phyloP scores from a whole-genome alignment of 2,888 invertebrate genomes.

The Lampropteryx suffumata region DNA sequence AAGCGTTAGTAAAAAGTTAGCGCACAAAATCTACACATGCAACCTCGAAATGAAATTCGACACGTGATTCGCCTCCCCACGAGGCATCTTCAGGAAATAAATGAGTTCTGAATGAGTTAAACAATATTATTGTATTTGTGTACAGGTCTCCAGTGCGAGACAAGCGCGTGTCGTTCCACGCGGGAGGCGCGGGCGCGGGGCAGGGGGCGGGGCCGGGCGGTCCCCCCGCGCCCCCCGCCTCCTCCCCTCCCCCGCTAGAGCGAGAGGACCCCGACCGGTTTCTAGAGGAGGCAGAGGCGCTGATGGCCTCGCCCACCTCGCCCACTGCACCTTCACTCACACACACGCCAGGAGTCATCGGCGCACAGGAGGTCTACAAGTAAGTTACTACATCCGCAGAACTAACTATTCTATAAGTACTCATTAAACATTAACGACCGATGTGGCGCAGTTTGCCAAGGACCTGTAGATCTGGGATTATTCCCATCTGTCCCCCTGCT shows the following conservation, averaged over 20 bases:
- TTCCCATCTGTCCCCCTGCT: too few species aligned
- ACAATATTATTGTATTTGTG: neutral
- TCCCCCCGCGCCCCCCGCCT: slow-evolving; percentile 43
- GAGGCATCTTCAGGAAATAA: too few species aligned
- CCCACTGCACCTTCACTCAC: slow-evolving; percentile 60
- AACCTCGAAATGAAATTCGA: too few species aligned
- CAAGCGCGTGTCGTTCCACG: slow-evolving; percentile 91
- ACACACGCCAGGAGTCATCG: slow-evolving; percentile 97
- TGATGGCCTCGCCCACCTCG: slow-evolving; percentile 89
- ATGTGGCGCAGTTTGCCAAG: too few species aligned
- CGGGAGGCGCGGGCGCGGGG: slow-evolving; percentile 71
- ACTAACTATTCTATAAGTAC: too few species aligned
- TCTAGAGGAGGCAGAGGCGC: slow-evolving; percentile 90
- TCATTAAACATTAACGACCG: too few species aligned
- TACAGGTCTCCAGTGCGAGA: slow-evolving; percentile 69
- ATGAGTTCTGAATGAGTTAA: too few species aligned
- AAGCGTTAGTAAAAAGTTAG: too few species aligned
- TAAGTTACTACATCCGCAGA: slow-evolving; percentile 47
- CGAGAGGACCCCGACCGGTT: slow-evolving; percentile 92
- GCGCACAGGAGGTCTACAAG: slow-evolving; percentile 98
- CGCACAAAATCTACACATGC: too few species aligned
- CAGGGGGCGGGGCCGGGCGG: slow-evolving; percentile 10
- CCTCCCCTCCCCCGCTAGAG: slow-evolving; percentile 50
- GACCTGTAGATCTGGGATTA: too few species aligned
- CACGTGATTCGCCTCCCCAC: too few species aligned